Evolutionary conservation across 2,113 vertebrate species (phyloP), one percentile per base, ranked within the genome.

Genomic region (Oxygymnocypris stewartii): DNA sequence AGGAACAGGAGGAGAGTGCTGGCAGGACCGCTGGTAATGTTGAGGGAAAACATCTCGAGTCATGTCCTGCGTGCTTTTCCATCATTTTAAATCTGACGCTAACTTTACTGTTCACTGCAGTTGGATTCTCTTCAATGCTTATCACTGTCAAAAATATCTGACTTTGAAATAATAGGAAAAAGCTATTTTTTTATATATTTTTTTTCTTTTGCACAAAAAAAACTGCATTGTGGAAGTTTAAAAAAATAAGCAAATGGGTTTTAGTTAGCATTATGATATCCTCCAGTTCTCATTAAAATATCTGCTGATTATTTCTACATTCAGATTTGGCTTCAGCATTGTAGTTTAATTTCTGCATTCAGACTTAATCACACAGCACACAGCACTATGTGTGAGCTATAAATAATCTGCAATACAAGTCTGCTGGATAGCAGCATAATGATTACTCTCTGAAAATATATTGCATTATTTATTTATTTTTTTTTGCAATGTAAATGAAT

Each of bases 1-100:
- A 88, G 76, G 51, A 87, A 86, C 65, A 37, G 67, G 82, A 85
- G 54, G 47, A 63, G 59, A 85, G 40, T 74, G 57, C 82, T 82
- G 69, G 73, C 85, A 54, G 67, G 25, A 77, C 84, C 51, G 85
- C 80, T 87, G 87, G 82, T 61, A 63, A 37, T 77, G 47, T 75
- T 74, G 49, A 57, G 82, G 49, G 65, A 84, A 73, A 84, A 83
- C 61, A 83, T 71, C 28, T 57, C 59, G 47, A 59, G 49, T 57
- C 13, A 40, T 54, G 82, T 57, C 49, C 51, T 28, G 69, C 49
- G 6, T 40, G 82, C 67, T 6, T 57, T 84, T 83, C 81, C 47
- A 73, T 40, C 47, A 73, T 82, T 67, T 82, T 23, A 69, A 49
- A 82, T 51, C 63, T 37, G 61, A 67, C 2, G 16, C 20, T 20